Evolutionary conservation across 1,140 invertebrate species (phyloP).

Genomic region (Cecropterus lyciades): DNA sequence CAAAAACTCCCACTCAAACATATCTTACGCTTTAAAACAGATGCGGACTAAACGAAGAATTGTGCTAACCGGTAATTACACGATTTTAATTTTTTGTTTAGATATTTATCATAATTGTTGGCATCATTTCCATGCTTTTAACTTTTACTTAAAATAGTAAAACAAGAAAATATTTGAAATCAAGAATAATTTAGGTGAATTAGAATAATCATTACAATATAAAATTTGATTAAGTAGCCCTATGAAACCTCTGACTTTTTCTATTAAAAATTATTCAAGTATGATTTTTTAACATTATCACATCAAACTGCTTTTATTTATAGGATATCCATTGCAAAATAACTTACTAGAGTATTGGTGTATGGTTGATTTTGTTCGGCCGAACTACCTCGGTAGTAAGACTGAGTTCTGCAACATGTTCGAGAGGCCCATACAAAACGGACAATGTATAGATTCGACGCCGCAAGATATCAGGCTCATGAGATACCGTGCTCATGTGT

Average conservation of each 20-base stretch:
- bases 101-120: too few relatives aligned
- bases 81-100: too few relatives aligned
- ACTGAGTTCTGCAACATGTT: constrained; percentile 98
- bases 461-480: constrained; percentile 95
- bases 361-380: constrained; percentile 98
- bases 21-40: constrained; percentile 95
- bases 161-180: too few relatives aligned
- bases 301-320: constrained; percentile 25
- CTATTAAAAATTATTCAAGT: too few relatives aligned
- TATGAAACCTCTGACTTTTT: too few relatives aligned
- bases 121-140: too few relatives aligned
- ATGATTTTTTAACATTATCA: too few relatives aligned
- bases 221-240: too few relatives aligned
- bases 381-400: constrained; percentile 96
- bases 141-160: too few relatives aligned
- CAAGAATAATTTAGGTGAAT: too few relatives aligned
- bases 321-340: constrained; percentile 97
- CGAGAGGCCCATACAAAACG: constrained; percentile 97
- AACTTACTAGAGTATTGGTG: constrained; percentile 98
- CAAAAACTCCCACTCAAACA: constrained; percentile 97
- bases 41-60: constrained; percentile 95
- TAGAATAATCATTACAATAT: too few relatives aligned
- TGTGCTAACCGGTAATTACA: constrained; percentile 90
- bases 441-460: constrained; percentile 96
- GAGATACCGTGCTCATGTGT: constrained; percentile 94